Evolutionary conservation across 2,113 vertebrate genomes (phyloP), one percentile per base, ranked within the genome.

Genomic region (Corydoras sp.): DNA sequence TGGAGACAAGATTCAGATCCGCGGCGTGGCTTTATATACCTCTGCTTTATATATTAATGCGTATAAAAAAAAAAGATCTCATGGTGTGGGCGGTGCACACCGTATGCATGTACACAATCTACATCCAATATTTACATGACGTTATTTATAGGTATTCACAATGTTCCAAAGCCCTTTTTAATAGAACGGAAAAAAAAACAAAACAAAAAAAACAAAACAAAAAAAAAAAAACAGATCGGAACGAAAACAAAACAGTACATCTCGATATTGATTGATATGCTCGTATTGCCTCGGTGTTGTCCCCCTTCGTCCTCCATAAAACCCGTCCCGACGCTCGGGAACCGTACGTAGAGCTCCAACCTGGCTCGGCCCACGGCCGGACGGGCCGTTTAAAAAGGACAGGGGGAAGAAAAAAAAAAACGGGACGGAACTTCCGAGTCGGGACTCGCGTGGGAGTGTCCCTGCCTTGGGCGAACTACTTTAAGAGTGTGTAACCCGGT

Each of bases 141-240:
- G 65, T 60, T 86, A 88, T 85, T 82, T 86, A 89, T 82, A 84
- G 63, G 62, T 76, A 75, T 81, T 83, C 71, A 80, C 75, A 85
- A 83, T 77, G 68, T 85, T 82, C 77, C 80, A 78, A 86, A 89
- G 85, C 87, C 88, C 88, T 90, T 90, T 77, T 84, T 58, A 53
- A 58, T 49, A 49, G 18, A 24, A 24, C 18, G 18, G 18, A 24
- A 30, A 59, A 59, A 49, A 68, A 69, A 62, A 43, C 0, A 4
- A 8, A 24, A 24, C 1, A 30, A 59, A 59, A 49, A 68, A 69
- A 62, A 43, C 7, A 4, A 69, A 62, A 43, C 0, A 4, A 8
- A 24, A 24, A 24, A 30, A 59, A 59, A 49, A 68, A 69, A 62
- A 43, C 7, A 4, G 1, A 49, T 54, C n/a, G 2, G 73, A 71